Base-by-base conservation (phyloP, 2,888 invertebrate genomes). In the Acronicta leporina region DNA sequence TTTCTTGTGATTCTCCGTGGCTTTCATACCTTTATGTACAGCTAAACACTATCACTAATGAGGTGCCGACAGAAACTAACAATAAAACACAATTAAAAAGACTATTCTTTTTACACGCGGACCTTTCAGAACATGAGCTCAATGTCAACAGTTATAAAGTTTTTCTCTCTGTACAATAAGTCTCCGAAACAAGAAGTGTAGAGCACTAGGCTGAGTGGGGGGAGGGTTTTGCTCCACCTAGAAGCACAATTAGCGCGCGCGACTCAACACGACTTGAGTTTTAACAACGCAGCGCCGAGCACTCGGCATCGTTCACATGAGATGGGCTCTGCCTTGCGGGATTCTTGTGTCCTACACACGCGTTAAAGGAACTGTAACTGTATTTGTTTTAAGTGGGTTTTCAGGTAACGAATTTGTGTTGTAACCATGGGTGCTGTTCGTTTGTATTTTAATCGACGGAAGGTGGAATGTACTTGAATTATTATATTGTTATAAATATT, bases 171-270 rank as follows among this genome's bases (percentile, higher is more conserved):
- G 81, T 82, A 87, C 86, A 88, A 88, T 86, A 86, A 85, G 81
- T 75, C 83, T 81, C 84, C 81, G 81, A 88, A 90, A 90, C 88
- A 87, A 88, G 87, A 82, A 87, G 88, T 87, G 85, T 87, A 85
- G 89, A 83, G 87, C 84, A 87, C 86, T 87, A 85, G 84, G 86
- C 80, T 68, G 77, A 74, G 73, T 68, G 67, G 66, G 61, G 61
- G 73, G 73, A 68, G 74, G 76, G 59, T 62, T 65, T 51, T 72
- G 72, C 75, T 83, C 86, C 83, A 86, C 84, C 84, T 86, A 84
- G 90, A 52, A 87, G 92, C 88, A 93, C 94, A 94, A 94, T 94
- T 94, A 94, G 93, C 92, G 92, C 86, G 91, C 89, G 91, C 85
- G 89, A 84, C 92, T 93, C 92, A 85, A 93, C 92, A 87, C 92